Evolutionary conservation across 1,140 invertebrate genomes (phyloP), one percentile per base, ranked within the genome.

Genomic region (Pectinophora gossypiella): DNA sequence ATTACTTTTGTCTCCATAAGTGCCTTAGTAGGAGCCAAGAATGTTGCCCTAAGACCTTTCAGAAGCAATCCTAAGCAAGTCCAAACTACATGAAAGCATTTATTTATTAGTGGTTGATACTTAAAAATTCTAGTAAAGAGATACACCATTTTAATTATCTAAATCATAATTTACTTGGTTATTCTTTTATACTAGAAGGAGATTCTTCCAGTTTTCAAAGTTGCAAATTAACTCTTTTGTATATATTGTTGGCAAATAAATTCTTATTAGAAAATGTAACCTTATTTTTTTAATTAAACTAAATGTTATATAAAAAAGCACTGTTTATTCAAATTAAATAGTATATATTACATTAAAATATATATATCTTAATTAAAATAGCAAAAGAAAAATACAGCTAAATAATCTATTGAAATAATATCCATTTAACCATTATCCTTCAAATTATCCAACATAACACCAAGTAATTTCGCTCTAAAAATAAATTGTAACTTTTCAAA

Each of bases 271-370:
- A 20, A 40, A 57, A 13, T 21, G n/a, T 47, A 21, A 18, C 3
- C 4, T 48, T 40, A 12, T 53, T 60, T 62, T 44, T 46, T 10
- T 38, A 51, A 52, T 49, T 23, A 57, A 58, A 51, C 18, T 20
- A 44, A 48, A 42, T 19, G 7, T 38, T 56, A 13, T 75, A 64
- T 73, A 83, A 74, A 86, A 86, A 86, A 86, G 81, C 81, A 81
- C 72, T 80, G 72, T 84, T 86, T 86, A 86, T 83, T 86, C 76
- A 86, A 86, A 86, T 86, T 86, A 86, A 83, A 86, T 86, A 82
- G 71, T 76, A 83, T 86, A 86, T 86, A 83, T 86, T 86, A 86
- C 83, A 86, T 80, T 86, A 85, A 83, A 86, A 85, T 84, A 86
- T 81, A 84, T 84, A 64, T 47, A 77, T 78, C 77, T 82, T 82